Evolutionary conservation across 2,113 vertebrate genomes (phyloP).

Genomic region (Equus quagga): DNA sequence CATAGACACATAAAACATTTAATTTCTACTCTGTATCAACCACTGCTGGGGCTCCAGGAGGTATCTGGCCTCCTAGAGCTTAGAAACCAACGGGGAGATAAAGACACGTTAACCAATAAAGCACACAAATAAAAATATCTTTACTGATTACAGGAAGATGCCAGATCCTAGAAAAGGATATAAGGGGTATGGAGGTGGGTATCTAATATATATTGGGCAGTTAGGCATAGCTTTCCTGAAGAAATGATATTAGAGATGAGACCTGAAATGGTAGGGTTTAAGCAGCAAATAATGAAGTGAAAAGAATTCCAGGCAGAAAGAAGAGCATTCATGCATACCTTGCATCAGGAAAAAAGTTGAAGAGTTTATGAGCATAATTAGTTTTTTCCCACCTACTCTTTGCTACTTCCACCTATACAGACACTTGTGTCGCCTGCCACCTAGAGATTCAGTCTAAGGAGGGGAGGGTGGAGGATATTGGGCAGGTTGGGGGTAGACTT

Average conservation of each 20-base stretch:
- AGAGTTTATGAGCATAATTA: not conserved
- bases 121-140: not conserved
- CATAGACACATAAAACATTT: not conserved
- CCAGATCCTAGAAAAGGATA: not conserved
- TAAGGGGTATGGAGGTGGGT: not conserved
- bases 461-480: not conserved
- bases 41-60: not conserved
- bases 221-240: not conserved
- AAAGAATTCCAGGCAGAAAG: not conserved
- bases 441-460: not conserved
- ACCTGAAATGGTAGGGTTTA: not conserved
- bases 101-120: not conserved
- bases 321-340: not conserved
- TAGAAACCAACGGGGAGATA: not conserved
- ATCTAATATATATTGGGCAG: not conserved
- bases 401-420: not conserved
- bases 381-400: not conserved
- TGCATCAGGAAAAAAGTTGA: not conserved
- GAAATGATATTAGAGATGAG: not conserved
- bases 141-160: not conserved
- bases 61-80: not conserved
- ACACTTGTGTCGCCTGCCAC: not conserved
- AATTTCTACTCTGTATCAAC: not conserved
- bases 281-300: not conserved
- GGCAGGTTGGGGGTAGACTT: not conserved